These are phyloP conservation scores for Apostichopus parvimensis DNA, from an alignment of 35 echinoderm and acorn worm species.

Conservation along the genomic window DNA sequence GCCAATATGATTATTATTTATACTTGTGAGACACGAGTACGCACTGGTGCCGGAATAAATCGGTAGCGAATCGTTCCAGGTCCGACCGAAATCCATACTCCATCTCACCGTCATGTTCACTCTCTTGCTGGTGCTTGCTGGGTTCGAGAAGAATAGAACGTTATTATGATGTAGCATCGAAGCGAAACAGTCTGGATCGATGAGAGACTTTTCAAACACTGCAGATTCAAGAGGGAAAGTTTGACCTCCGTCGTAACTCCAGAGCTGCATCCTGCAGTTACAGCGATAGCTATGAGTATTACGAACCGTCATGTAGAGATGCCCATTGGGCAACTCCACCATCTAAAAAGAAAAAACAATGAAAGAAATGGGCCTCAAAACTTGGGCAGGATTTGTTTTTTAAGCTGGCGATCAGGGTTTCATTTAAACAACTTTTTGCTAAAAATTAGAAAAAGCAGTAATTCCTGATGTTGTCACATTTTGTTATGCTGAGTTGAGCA, in stretches of 20 bases:
- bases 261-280: slow-evolving; percentile 62
- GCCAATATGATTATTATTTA: slow-evolving; percentile 83
- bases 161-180: slow-evolving; percentile 56
- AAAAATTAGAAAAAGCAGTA: not conserved
- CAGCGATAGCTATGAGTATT: slow-evolving; percentile 78
- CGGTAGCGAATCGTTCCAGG: slow-evolving; percentile 61
- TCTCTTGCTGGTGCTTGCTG: slow-evolving; percentile 29
- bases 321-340: slow-evolving; percentile 80
- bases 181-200: slow-evolving; percentile 73
- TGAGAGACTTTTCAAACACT: slow-evolving; percentile 52
- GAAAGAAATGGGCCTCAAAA: no score
- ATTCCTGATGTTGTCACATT: not conserved
- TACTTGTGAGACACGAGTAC: slow-evolving; percentile 74
- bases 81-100: slow-evolving; percentile 69
- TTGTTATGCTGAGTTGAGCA: not conserved
- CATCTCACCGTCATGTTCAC: slow-evolving; percentile 84
- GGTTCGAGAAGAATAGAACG: slow-evolving; percentile 71
- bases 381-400: no score
- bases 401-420: no score
- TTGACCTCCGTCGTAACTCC: slow-evolving; percentile 75
- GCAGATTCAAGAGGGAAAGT: slow-evolving; percentile 61
- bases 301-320: slow-evolving; percentile 65
- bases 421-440: no score
- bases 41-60: slow-evolving; percentile 66
- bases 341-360: slow-evolving; percentile 35